Percentiles rank a stretch among this genome's conserved stretches.
phyloP scores from a whole-genome alignment of 2,797 vertebrate species.

The Gouania willdenowi region DNA sequence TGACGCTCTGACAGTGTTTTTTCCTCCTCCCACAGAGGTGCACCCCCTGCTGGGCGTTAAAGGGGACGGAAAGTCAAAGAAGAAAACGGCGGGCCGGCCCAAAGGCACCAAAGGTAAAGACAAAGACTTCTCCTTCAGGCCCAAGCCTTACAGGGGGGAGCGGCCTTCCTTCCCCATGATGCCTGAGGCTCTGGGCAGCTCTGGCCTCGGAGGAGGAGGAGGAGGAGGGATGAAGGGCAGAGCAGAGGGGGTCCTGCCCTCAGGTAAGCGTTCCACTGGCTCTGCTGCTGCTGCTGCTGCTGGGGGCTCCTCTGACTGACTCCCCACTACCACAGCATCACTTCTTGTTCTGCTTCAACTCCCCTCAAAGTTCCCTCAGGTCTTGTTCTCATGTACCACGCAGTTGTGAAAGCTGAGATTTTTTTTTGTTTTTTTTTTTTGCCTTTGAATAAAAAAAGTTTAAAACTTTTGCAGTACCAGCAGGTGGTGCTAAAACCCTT shows the following conservation, averaged over 20 bases:
- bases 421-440: too few relatives aligned
- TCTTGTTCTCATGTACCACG: too few relatives aligned
- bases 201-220: conserved; percentile 71
- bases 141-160: conserved; percentile 95
- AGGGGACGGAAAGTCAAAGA: conserved; percentile 98
- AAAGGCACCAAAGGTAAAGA: conserved; percentile 99
- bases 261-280: conserved; percentile 86
- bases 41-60: conserved; percentile 97
- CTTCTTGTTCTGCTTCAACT: conserved; percentile 24
- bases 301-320: conserved; percentile 48
- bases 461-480: too few relatives aligned
- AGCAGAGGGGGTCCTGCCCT: conserved; percentile 88
- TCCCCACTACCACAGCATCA: conserved; percentile 6
- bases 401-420: too few relatives aligned
- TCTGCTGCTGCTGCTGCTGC: conserved; percentile 44
- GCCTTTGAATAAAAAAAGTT: too few relatives aligned
- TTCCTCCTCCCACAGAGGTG: conserved; percentile 78
- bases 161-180: conserved; percentile 88
- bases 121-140: conserved; percentile 98
- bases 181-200: conserved; percentile 79
- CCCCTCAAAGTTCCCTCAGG: conserved; percentile 6
- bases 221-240: conserved; percentile 92
- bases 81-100: conserved; percentile 96
- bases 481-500: too few relatives aligned
- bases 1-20: too few relatives aligned